A percentile compares a stretch with the other conserved stretches of the same genome.
These are phyloP conservation scores for Manacus vitellinus DNA, from an alignment of 2,113 vertebrate genomes.

Conservation along the genomic window DNA sequence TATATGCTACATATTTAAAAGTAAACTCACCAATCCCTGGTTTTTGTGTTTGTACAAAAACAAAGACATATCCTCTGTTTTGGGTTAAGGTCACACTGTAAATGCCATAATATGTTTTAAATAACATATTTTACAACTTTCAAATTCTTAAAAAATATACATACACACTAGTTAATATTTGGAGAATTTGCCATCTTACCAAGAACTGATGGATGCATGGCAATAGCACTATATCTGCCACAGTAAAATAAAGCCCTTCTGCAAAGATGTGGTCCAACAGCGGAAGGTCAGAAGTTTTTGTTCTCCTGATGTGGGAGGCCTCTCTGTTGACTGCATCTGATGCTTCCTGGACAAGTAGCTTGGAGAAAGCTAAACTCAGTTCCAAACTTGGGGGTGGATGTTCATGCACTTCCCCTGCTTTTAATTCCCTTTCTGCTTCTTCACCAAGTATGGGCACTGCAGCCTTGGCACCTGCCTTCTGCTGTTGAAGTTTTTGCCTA, in stretches of 20 bases:
- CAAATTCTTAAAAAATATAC: background rate
- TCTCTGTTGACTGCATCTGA: conserved; percentile 75
- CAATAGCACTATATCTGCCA: conserved; percentile 92
- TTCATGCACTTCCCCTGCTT: background rate
- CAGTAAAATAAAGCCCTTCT: conserved; percentile 94
- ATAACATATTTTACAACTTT: background rate
- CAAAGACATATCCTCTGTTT: background rate
- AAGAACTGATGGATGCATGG: conserved; percentile 92
- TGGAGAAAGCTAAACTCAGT: conserved; percentile 85
- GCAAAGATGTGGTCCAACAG: conserved; percentile 91
- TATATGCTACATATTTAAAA: background rate
- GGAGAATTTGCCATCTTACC: conserved; percentile 77
- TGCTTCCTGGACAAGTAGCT: conserved; percentile 75
- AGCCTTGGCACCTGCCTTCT: conserved; percentile 45
- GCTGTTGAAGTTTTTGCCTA: conserved; percentile 88
- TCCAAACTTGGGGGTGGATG: conserved; percentile 71
- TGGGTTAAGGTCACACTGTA: background rate
- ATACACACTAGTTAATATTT: background rate
- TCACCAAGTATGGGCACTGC: background rate
- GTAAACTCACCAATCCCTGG: background rate
- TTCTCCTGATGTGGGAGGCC: conserved; percentile 85
- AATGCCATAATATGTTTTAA: background rate
- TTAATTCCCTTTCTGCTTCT: background rate
- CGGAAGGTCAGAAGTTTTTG: conserved; percentile 85
- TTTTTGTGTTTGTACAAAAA: background rate